Conservation (phyloP, 2,113 vertebrate species). For the Heterotis niloticus region DNA sequence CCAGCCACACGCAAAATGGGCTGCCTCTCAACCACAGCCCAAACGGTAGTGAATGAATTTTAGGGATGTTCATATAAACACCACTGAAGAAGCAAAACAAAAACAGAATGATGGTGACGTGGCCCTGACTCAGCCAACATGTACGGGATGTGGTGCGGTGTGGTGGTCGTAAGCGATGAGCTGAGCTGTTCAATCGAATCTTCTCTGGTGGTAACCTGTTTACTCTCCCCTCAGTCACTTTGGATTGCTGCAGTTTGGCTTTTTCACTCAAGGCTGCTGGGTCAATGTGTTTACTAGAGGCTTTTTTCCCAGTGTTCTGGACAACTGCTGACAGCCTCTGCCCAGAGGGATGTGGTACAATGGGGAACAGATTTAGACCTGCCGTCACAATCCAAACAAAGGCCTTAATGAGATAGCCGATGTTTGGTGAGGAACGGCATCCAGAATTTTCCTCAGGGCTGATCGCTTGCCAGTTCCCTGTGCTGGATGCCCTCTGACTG, state of each 20-base stretch:
- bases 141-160: too few species aligned
- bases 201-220: background rate
- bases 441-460: background rate
- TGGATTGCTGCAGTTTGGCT: background rate
- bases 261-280: too few species aligned
- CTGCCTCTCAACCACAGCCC: too few species aligned
- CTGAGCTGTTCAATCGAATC: background rate
- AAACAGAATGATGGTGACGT: too few species aligned
- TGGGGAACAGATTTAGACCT: background rate
- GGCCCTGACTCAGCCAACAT: too few species aligned
- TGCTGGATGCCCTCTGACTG: background rate
- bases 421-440: too few species aligned
- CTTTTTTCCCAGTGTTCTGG: background rate
- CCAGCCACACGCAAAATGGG: too few species aligned
- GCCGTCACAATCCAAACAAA: background rate
- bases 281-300: too few species aligned
- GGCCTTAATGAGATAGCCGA: background rate
- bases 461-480: background rate
- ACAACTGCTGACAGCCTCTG: background rate
- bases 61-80: too few species aligned
- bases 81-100: too few species aligned
- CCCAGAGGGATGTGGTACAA: background rate
- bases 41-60: too few species aligned
- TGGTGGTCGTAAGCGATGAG: too few species aligned
- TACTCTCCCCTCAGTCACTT: background rate